Base-by-base conservation (phyloP, 2,888 invertebrate genomes). In the Andrena haemorrhoa region DNA sequence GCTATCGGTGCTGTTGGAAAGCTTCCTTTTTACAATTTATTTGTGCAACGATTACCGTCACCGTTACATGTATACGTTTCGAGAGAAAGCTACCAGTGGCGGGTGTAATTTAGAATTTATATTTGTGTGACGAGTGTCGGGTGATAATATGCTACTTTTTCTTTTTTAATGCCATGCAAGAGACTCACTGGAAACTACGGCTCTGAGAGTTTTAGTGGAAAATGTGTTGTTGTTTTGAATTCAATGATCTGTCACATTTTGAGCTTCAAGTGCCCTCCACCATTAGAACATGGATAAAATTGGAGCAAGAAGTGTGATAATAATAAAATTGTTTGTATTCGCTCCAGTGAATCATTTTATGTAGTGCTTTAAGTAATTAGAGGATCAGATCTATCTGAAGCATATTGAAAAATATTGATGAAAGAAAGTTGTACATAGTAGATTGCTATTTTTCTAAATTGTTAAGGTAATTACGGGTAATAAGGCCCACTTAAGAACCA, bases 1-100 rank as follows among this genome's bases (percentile, higher is more conserved):
- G 70, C 61, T 79, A 76, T 29, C 66, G 71, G 66, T 35, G 35
- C 41, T 56, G 47, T 70, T 78, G 72, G 64, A 70, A 73, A 79
- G 69, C 61, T 71, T 56, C 51, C 49, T 65, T 31, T 33, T 47
- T 41, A 33, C 16, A 23, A 6, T 8, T 20, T 12, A 23, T 56
- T 7, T 23, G 23, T 26, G 10, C 29, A 31, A 56, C 5, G 63
- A 29, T 58, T 61, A 10, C 70, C 47, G 16, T 41, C 47, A 72
- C 63, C 16, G 35, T 47, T 2, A 3, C 20, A 12, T 66, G n/a
- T 29, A n/a, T n/a, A 12, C 16, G 10, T 10, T 41, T 26, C 2
- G 20, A 12, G 1, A 31, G 56, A 47, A 12, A 47, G 53, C 53
- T 10, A 65, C 31, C 3, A 49, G 29, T 8, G 20, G 2, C 5